Evolutionary conservation across 1,140 invertebrate genomes (phyloP).

Genomic region (Drosophila arizonae): DNA sequence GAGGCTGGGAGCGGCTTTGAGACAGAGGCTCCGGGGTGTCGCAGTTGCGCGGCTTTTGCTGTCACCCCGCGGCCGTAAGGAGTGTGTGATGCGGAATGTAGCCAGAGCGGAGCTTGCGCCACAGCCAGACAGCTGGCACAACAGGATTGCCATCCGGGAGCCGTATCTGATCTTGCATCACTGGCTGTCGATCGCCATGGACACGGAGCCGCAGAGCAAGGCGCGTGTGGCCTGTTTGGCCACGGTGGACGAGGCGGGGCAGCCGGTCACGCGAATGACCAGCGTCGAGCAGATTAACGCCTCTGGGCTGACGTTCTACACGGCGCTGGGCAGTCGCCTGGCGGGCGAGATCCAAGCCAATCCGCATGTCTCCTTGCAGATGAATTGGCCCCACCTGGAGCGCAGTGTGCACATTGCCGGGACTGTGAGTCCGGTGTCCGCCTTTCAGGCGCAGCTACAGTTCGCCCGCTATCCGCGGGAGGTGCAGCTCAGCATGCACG

Average conservation of each 20-base stretch:
- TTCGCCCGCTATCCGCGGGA: conserved; percentile 53
- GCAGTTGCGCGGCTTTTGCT: conserved; percentile 4
- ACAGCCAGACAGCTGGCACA: not conserved
- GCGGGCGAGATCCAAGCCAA: conserved; percentile 90
- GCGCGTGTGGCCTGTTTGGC: conserved; percentile 94
- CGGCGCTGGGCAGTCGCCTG: conserved; percentile 91
- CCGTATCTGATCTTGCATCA: conserved; percentile 51
- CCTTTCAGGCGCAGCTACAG: conserved; percentile 37
- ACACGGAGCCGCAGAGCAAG: conserved; percentile 77
- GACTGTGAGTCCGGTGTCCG: conserved; percentile 80
- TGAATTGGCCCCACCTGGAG: conserved; percentile 93
- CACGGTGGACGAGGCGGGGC: conserved; percentile 89
- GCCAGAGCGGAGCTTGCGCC: not conserved
- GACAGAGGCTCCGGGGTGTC: not conserved
- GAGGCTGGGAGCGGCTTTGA: not conserved
- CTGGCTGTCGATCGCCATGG: conserved; percentile 45
- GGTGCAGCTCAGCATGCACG: conserved; percentile 45
- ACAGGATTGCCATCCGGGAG: conserved; percentile 33
- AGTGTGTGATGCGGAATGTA: not conserved
- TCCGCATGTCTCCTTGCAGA: conserved; percentile 92
- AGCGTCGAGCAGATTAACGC: conserved; percentile 89
- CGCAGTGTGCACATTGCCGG: conserved; percentile 95
- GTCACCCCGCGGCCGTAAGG: not conserved
- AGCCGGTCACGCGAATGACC: conserved; percentile 90
- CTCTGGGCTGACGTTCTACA: conserved; percentile 92